These are phyloP conservation scores for Seira sanloemensis DNA, from an alignment of 2,888 invertebrate species.

Conservation along the genomic window DNA sequence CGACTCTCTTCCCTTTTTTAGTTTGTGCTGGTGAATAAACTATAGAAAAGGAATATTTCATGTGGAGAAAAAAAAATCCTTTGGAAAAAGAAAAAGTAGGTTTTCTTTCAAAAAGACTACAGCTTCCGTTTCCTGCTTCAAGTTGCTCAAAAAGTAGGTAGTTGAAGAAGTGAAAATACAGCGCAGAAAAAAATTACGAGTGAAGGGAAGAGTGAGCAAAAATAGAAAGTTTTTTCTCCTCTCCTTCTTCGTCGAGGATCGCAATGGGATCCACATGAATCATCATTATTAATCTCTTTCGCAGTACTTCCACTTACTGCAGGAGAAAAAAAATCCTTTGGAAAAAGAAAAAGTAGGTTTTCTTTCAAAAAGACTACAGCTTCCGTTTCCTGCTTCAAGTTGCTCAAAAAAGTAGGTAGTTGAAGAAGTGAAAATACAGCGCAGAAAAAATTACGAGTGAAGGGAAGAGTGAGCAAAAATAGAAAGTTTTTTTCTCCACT, in stretches of 20 bases:
- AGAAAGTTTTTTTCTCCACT: slow-evolving; percentile 11
- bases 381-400: slow-evolving; percentile 51
- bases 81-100: slow-evolving; percentile 37
- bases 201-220: background rate
- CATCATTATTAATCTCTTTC: slow-evolving; percentile 57
- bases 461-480: background rate
- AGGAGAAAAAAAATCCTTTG: slow-evolving; percentile 18
- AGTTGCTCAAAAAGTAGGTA: slow-evolving; percentile 3
- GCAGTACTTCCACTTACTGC: background rate
- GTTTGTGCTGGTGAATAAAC: background rate
- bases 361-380: slow-evolving; percentile 38
- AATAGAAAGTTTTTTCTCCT: slow-evolving; percentile 7
- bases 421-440: background rate
- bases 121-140: slow-evolving; percentile 53
- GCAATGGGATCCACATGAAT: slow-evolving; percentile 58
- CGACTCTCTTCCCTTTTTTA: slow-evolving; percentile 13
- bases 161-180: background rate
- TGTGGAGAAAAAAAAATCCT: slow-evolving; percentile 19
- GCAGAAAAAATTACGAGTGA: slow-evolving; percentile 7
- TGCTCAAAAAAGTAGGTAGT: background rate
- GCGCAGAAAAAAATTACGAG: slow-evolving; percentile 8
- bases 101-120: slow-evolving; percentile 35
- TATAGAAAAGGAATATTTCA: background rate
- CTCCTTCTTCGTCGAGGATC: too few species aligned
- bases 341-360: slow-evolving; percentile 41